Evolutionary conservation across 30 jellyfish, hydroid and myxozoan species (phyloP), one percentile per base, ranked within the genome.

Genomic region (Rhopilema esculentum): DNA sequence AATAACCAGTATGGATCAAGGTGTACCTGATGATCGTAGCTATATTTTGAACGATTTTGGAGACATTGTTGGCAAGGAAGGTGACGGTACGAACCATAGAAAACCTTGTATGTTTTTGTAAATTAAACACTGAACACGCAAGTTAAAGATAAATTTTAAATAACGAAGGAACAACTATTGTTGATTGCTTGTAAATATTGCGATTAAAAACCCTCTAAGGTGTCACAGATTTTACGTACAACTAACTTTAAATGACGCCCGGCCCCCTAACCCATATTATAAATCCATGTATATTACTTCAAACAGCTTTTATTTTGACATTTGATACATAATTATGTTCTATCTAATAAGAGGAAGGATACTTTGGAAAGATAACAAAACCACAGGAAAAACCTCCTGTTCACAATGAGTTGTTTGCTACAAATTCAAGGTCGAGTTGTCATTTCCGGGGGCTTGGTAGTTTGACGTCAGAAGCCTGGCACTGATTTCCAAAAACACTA

Each of bases 371-470:
- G 57, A 40, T 40, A 40, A 40, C 9, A 6, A 40, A 40, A 40
- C 57, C 57, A 40, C 57, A 40, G 57, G 57, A 40, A 40, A 40
- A 40, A 40, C 57, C 79, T 63, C 88, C 88, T 32, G 93, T 27
- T 40, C 57, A 19, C 62, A 72, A 27, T 32, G 57, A 27, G 19
- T 49, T 22, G 30, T 24, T 27, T 73, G 51, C 23, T 62, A 28
- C 19, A 79, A 62, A 70, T 86, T 86, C 74, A 87, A 70, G 73
- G 24, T 70, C 61, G 1, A 30, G 53, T 49, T 25, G 80, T 66
- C 87, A 84, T 61, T 71, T 84, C 93, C 93, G 93, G 93, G 93
- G 93, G 93, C 86, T 84, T 84, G 86, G 93, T 51, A 20, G 49
- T 57, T 27, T 84, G 93, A 84, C 93, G 93, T 84, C 93, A 84